phyloP scores from a whole-genome alignment of 2,113 vertebrate genomes.

The Ranitomeya variabilis region DNA sequence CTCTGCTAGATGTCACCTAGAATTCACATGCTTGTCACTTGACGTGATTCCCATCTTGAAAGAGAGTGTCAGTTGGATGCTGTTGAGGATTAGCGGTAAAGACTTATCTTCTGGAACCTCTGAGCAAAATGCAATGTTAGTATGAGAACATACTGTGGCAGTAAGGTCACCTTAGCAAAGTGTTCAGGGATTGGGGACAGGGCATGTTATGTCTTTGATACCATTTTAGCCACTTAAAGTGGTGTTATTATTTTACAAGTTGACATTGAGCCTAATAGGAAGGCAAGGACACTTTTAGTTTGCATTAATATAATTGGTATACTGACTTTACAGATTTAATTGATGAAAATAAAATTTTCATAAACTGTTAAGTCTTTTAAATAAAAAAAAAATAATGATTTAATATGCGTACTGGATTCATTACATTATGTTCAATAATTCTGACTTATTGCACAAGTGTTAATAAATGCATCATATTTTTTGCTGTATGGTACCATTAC shows the following conservation, averaged over 20 bases:
- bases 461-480: too few relatives aligned
- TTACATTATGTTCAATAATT: too few relatives aligned
- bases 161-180: constrained; percentile 25
- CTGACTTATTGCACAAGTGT: too few relatives aligned
- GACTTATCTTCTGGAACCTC: constrained; percentile 33
- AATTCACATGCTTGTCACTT: constrained; percentile 59
- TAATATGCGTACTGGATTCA: background rate
- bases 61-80: constrained; percentile 36
- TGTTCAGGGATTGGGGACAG: constrained; percentile 1
- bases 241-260: background rate
- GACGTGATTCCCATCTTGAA: constrained; percentile 53
- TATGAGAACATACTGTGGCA: constrained; percentile 37
- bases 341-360: background rate
- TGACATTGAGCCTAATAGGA: background rate
- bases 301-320: background rate
- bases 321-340: background rate
- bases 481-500: too few relatives aligned
- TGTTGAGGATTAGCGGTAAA: constrained; percentile 47
- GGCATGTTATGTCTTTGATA: background rate
- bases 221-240: background rate
- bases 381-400: background rate
- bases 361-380: background rate
- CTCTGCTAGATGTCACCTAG: constrained; percentile 52
- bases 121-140: constrained; percentile 27
- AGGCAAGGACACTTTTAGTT: background rate